These are phyloP conservation scores for Phylloscopus whistleri DNA, from an alignment of 2,113 vertebrate genomes.

Conservation along the genomic window DNA sequence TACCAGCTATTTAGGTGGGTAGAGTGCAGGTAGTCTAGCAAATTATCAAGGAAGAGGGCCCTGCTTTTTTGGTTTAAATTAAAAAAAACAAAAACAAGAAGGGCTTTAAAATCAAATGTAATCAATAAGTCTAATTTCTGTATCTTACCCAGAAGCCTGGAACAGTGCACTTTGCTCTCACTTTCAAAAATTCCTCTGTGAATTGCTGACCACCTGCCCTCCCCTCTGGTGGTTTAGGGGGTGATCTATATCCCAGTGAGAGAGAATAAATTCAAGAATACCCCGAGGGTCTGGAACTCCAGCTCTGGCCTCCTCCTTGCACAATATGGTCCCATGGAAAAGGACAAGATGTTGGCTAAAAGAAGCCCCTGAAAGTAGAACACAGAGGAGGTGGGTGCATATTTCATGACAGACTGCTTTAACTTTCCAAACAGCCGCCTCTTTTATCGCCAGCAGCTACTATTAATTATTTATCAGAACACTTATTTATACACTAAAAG, in stretches of 20 bases:
- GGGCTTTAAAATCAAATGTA: background rate
- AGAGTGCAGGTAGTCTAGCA: background rate
- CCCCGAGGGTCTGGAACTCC: background rate
- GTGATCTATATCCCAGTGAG: background rate
- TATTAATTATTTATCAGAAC: conserved; percentile 56
- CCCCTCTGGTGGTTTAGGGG: background rate
- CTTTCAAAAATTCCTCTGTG: background rate
- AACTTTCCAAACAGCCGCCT: conserved; percentile 36
- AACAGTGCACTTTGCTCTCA: background rate
- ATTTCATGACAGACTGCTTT: conserved; percentile 34
- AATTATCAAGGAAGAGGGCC: background rate
- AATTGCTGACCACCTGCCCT: background rate
- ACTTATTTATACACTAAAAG: conserved; percentile 56
- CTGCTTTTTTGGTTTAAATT: background rate
- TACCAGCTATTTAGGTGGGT: background rate
- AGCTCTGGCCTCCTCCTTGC: background rate
- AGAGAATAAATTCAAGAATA: background rate
- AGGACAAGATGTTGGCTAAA: background rate
- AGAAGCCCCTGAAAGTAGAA: background rate
- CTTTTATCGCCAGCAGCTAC: conserved; percentile 40
- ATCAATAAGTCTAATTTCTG: background rate
- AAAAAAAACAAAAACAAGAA: background rate
- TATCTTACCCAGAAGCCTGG: background rate
- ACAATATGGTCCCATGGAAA: background rate
- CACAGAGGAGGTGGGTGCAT: conserved; percentile 7